Evolutionary conservation across 2,888 invertebrate genomes (phyloP).

Genomic region (Ormyrus rosae): DNA sequence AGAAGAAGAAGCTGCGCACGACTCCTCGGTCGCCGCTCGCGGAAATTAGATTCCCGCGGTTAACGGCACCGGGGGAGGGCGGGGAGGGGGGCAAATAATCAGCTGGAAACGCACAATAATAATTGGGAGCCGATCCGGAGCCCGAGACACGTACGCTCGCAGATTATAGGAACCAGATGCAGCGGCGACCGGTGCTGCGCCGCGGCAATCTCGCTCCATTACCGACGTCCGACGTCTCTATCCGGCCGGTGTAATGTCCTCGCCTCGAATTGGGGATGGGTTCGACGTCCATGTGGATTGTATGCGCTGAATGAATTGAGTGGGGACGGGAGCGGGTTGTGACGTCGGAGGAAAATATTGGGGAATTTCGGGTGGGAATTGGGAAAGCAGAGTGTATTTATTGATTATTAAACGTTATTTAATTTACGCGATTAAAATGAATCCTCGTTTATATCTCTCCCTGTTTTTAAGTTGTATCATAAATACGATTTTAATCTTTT

Average conservation of each 20-base stretch:
- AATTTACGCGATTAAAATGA: no score
- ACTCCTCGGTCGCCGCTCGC: background rate
- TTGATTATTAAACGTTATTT: no score
- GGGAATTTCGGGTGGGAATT: no score
- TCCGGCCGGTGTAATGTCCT: background rate
- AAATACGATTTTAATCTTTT: no score
- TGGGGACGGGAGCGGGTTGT: no score
- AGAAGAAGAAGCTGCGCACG: background rate
- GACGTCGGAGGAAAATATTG: no score
- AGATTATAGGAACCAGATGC: constrained; percentile 37
- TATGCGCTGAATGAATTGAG: no score
- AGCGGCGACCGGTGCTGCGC: background rate
- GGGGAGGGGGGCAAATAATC: constrained; percentile 33
- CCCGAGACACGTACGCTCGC: background rate
- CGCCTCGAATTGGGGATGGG: no score
- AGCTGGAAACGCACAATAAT: constrained; percentile 40
- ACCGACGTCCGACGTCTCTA: constrained; percentile 18
- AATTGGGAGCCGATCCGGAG: constrained; percentile 45
- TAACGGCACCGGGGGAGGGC: constrained; percentile 16
- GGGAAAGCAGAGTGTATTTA: no score
- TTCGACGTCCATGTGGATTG: no score
- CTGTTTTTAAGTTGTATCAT: no score
- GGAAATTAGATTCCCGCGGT: constrained; percentile 37
- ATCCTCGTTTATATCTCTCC: no score
- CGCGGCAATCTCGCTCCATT: constrained; percentile 26